Percentiles rank a stretch among this genome's conserved stretches.
These are phyloP conservation scores for Epinotia nisella DNA, from an alignment of 2,888 invertebrate species.

Conservation along the genomic window DNA sequence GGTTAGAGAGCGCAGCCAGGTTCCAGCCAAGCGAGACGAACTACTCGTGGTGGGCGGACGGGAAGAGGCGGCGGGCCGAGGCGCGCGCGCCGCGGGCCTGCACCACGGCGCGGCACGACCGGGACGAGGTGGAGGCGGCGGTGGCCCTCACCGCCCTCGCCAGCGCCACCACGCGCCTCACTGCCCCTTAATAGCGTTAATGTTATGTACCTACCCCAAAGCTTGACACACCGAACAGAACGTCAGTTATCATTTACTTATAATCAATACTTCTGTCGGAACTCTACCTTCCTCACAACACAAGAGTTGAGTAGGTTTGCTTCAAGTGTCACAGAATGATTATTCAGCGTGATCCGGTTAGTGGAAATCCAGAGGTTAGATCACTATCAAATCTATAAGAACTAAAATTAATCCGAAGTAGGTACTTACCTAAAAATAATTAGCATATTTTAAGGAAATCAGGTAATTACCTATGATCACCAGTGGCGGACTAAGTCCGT, in stretches of 20 bases:
- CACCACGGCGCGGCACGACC: slow-evolving; percentile 80
- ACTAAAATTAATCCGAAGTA: no score
- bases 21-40: slow-evolving; percentile 89
- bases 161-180: slow-evolving; percentile 68
- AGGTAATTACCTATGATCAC: no score
- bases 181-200: slow-evolving; percentile 56
- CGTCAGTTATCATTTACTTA: neutral
- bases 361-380: no score
- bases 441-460: no score
- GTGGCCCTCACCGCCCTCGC: slow-evolving; percentile 89
- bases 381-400: no score
- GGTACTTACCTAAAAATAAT: no score
- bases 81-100: slow-evolving; percentile 64
- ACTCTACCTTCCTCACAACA: neutral
- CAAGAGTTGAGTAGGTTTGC: no score
- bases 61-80: slow-evolving; percentile 60
- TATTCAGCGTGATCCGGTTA: no score
- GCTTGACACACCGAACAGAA: neutral
- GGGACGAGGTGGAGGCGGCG: slow-evolving; percentile 90
- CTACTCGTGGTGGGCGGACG: slow-evolving; percentile 87
- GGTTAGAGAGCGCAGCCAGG: slow-evolving; percentile 90
- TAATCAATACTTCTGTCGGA: neutral
- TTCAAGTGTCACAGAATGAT: no score
- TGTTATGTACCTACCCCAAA: neutral
- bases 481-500: no score